Percentiles rank a stretch among this genome's conserved stretches.
Conservation (phyloP, 2,113 vertebrate species). For the Theropithecus gelada region DNA sequence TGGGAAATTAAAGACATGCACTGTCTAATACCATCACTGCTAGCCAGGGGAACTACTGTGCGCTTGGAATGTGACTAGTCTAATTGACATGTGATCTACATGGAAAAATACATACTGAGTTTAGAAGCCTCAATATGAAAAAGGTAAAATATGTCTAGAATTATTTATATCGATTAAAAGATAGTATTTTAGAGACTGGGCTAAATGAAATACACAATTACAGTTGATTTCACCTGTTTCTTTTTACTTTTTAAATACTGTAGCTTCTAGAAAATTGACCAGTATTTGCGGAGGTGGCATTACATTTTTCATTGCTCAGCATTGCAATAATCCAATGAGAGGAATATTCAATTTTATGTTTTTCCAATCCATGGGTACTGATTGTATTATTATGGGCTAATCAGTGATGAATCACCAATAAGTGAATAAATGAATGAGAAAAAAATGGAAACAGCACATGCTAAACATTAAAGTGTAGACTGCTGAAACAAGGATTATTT, state of each 20-base stretch:
- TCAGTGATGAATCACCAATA: not conserved
- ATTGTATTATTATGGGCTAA: not conserved
- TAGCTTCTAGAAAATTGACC: not conserved
- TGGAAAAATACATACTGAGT: not conserved
- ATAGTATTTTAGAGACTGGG: not conserved
- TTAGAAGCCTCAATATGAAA: not conserved
- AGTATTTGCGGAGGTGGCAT: no score
- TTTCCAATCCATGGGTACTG: not conserved
- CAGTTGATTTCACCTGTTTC: not conserved
- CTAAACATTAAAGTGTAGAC: not conserved
- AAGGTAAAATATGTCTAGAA: not conserved
- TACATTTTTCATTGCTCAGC: not conserved
- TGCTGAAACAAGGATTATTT: not conserved
- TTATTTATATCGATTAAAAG: not conserved
- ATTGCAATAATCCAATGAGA: not conserved
- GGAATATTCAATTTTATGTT: not conserved
- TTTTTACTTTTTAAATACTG: not conserved
- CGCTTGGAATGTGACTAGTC: fast-evolving
- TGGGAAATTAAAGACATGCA: not conserved
- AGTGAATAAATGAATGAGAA: not conserved
- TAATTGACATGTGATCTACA: not conserved
- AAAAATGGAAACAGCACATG: not conserved
- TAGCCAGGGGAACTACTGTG: no score
- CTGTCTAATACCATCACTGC: no score
- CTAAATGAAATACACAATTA: not conserved